Percentiles rank a stretch among this genome's conserved stretches.
Evolutionary conservation across 2,888 invertebrate species (phyloP).

Genomic region (Auanema freiburgensis): DNA sequence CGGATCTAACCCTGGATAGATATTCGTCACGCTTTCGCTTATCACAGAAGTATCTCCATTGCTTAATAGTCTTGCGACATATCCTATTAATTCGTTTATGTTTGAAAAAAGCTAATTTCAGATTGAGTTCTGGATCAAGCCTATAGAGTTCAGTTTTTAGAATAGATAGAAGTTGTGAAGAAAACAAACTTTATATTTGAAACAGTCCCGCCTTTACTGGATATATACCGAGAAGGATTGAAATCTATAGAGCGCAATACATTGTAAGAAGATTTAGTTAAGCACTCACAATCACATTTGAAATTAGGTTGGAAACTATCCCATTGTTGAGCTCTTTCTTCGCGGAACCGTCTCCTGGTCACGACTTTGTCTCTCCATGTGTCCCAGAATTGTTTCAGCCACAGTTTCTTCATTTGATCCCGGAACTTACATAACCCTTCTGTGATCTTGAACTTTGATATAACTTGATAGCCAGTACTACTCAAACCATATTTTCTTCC

Average conservation of each 20-base stretch:
- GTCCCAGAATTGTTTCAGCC: conserved; percentile 47
- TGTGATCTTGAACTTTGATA: conserved; percentile 1
- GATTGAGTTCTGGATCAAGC: too few species aligned
- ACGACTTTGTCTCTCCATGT: conserved; percentile 35
- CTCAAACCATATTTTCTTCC: not conserved
- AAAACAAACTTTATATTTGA: too few species aligned
- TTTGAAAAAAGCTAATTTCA: too few species aligned
- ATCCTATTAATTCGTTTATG: too few species aligned
- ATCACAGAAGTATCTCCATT: too few species aligned
- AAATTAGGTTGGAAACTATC: conserved; percentile 23
- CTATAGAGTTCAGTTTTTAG: too few species aligned
- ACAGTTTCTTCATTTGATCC: conserved; percentile 21
- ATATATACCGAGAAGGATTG: not conserved
- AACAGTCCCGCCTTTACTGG: not conserved
- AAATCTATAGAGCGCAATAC: not conserved
- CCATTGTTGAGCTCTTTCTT: conserved; percentile 10
- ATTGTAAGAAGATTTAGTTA: not conserved
- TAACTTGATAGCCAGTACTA: not conserved
- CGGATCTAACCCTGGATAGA: too few species aligned
- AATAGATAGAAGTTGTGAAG: too few species aligned
- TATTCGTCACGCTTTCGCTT: too few species aligned
- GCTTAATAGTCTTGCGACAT: too few species aligned
- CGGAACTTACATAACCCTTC: conserved; percentile 16
- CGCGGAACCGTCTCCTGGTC: conserved; percentile 21
- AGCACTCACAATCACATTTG: conserved; percentile 25